phyloP scores from a whole-genome alignment of 2,797 vertebrate genomes.

The Centroberyx gerrardi region DNA sequence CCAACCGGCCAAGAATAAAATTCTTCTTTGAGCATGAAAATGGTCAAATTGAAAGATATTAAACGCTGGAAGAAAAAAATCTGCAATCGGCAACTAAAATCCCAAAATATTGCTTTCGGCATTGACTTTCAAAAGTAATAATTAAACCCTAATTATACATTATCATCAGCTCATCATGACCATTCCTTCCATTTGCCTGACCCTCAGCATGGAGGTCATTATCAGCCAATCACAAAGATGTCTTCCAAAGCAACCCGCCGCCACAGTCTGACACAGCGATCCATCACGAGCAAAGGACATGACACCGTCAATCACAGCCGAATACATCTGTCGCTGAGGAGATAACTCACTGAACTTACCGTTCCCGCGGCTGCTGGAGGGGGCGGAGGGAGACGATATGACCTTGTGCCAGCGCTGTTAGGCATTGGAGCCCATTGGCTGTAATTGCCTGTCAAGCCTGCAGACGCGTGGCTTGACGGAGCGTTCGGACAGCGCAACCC shows the following conservation, averaged over 20 bases:
- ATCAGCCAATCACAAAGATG: conserved; percentile 43
- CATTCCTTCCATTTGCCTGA: conserved; percentile 19
- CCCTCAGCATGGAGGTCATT: conserved; percentile 25
- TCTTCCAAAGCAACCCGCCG: conserved; percentile 25
- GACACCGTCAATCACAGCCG: conserved; percentile 58
- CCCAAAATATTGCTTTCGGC: too few relatives aligned
- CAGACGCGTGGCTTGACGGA: conserved; percentile 66
- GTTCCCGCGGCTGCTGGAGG: conserved; percentile 35
- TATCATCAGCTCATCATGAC: neutral
- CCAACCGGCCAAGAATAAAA: too few relatives aligned
- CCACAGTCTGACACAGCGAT: conserved; percentile 43
- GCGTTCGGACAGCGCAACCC: conserved; percentile 57
- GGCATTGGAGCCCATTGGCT: conserved; percentile 60
- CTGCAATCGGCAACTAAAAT: too few relatives aligned
- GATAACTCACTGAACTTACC: conserved; percentile 62
- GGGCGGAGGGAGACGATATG: conserved; percentile 54
- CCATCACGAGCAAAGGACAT: conserved; percentile 57
- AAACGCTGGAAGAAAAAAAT: too few relatives aligned
- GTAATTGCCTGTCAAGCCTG: conserved; percentile 80
- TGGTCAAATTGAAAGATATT: too few relatives aligned
- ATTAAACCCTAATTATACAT: neutral
- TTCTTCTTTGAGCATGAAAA: too few relatives aligned
- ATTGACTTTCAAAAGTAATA: conserved; percentile 6
- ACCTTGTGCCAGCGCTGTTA: conserved; percentile 68
- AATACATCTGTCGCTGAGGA: conserved; percentile 60